These are phyloP conservation scores for Hermetia illucens DNA, from an alignment of 1,140 invertebrate genomes.

Conservation along the genomic window DNA sequence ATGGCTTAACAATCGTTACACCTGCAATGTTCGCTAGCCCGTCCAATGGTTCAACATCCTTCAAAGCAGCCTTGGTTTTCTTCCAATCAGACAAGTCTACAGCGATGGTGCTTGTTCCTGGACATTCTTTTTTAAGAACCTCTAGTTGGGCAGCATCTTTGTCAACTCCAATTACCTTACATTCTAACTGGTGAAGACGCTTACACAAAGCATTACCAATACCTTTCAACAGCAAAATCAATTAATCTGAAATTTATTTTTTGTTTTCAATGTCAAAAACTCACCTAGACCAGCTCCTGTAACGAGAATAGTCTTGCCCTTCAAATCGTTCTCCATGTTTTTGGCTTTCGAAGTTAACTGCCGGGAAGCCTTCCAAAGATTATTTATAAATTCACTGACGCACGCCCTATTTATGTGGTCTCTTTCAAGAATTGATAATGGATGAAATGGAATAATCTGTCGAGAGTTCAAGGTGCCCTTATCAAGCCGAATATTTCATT, in stretches of 20 bases:
- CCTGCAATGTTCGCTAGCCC: constrained; percentile 76
- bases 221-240: too few species aligned
- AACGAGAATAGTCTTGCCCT: constrained; percentile 61
- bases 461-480: too few species aligned
- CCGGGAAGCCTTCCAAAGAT: too few species aligned
- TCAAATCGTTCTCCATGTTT: too few species aligned
- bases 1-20: constrained; percentile 40
- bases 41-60: constrained; percentile 44
- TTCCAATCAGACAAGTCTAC: constrained; percentile 68
- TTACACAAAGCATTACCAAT: constrained; percentile 58
- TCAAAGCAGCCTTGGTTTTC: constrained; percentile 39
- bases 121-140: constrained; percentile 45
- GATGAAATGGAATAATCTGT: too few species aligned
- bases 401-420: too few species aligned
- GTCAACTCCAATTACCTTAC: constrained; percentile 59
- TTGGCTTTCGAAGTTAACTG: too few species aligned
- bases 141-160: constrained; percentile 49
- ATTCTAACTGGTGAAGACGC: constrained; percentile 46
- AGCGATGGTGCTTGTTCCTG: constrained; percentile 45
- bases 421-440: too few species aligned
- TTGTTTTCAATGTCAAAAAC: too few species aligned
- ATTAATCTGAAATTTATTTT: too few species aligned
- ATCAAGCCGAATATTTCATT: too few species aligned
- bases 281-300: constrained; percentile 70
- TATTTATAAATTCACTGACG: too few species aligned